These are phyloP conservation scores for Hoplodrina ambigua DNA, from an alignment of 2,888 invertebrate genomes.

Conservation along the genomic window DNA sequence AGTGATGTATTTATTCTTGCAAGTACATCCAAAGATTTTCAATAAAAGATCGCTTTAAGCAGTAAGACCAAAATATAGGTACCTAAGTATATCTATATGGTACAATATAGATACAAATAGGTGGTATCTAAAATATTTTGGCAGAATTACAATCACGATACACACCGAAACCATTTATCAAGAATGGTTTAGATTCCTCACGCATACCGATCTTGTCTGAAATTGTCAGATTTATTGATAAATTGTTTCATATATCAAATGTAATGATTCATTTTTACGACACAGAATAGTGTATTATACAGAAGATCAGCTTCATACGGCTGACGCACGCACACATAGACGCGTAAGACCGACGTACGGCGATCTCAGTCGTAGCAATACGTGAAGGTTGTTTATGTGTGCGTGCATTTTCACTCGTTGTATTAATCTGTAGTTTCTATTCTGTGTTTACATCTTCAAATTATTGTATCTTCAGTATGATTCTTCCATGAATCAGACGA, in stretches of 20 bases:
- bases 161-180: slow-evolving; percentile 33
- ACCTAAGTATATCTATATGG: no score
- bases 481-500: slow-evolving; percentile 33
- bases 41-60: no score
- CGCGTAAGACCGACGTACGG: no score
- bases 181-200: slow-evolving; percentile 47
- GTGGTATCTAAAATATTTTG: slow-evolving; percentile 34
- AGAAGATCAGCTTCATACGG: background rate
- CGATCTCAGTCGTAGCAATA: no score
- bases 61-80: no score
- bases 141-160: slow-evolving; percentile 46
- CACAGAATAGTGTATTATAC: background rate
- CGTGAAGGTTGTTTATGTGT: background rate
- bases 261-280: slow-evolving; percentile 42
- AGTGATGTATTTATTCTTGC: no score
- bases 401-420: background rate
- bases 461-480: background rate
- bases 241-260: slow-evolving; percentile 50
- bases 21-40: no score
- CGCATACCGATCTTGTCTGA: slow-evolving; percentile 37
- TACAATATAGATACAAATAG: background rate
- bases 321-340: no score
- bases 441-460: background rate
- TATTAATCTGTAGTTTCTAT: background rate
- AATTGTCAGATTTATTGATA: slow-evolving; percentile 50